Percentiles rank a stretch among this genome's conserved stretches.
These are phyloP conservation scores for Aromia moschata DNA, from an alignment of 2,888 invertebrate species.

Conservation along the genomic window DNA sequence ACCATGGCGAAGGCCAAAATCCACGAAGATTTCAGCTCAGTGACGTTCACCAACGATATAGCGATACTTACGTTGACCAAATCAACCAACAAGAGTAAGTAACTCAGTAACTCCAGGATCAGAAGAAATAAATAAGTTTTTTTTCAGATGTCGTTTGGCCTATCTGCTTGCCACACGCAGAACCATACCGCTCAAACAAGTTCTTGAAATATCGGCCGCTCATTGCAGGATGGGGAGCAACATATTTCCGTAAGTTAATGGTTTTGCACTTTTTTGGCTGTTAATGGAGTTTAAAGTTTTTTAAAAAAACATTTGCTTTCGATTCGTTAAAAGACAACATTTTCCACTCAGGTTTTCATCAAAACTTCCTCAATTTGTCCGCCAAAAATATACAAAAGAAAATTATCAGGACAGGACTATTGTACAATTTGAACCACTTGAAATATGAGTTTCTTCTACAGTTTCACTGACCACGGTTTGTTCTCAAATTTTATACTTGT, in stretches of 20 bases:
- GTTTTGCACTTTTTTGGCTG: no score
- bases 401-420: no score
- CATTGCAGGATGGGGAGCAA: conserved; percentile 86
- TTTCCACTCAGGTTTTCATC: no score
- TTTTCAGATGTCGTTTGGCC: conserved; percentile 72
- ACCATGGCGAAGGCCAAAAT: conserved; percentile 68
- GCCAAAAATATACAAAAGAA: no score
- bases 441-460: no score
- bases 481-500: no score
- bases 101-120: conserved; percentile 3
- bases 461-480: no score
- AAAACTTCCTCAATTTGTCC: no score
- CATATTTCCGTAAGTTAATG: conserved; percentile 76
- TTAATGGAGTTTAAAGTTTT: no score
- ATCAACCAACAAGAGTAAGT: conserved; percentile 51
- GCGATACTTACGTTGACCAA: conserved; percentile 73
- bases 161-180: conserved; percentile 76
- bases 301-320: no score
- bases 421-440: no score
- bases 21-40: conserved; percentile 75
- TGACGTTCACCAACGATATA: conserved; percentile 77
- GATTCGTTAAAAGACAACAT: no score
- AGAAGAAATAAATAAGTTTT: not conserved
- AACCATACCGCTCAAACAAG: conserved; percentile 65
- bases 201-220: conserved; percentile 72